These are phyloP conservation scores for Drosophila subpulchrella DNA, from an alignment of 1,140 invertebrate species.

Conservation along the genomic window DNA sequence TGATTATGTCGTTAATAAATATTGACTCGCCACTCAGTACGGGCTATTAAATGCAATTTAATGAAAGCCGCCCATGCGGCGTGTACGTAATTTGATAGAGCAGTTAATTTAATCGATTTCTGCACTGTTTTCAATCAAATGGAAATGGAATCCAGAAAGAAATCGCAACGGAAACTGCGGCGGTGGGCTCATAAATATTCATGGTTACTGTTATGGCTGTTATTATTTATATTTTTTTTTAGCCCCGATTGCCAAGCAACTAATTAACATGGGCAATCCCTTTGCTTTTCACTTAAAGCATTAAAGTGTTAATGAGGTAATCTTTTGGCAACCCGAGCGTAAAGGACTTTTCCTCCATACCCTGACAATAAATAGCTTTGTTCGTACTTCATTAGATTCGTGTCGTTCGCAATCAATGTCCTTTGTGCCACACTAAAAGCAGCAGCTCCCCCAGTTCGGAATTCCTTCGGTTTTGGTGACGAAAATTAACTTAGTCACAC, in stretches of 20 bases:
- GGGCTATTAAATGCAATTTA: slow-evolving; percentile 73
- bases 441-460: slow-evolving; percentile 1
- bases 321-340: slow-evolving; percentile 22
- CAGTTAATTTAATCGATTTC: slow-evolving; percentile 62
- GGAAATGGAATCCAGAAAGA: slow-evolving; percentile 42
- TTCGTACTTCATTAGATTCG: slow-evolving; percentile 55
- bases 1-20: slow-evolving; percentile 78
- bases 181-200: slow-evolving; percentile 59
- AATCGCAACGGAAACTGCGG: slow-evolving; percentile 7
- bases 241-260: slow-evolving; percentile 21
- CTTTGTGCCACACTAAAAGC: slow-evolving; percentile 60
- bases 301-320: slow-evolving; percentile 36
- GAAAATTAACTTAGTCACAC: slow-evolving; percentile 71
- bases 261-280: slow-evolving; percentile 55
- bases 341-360: neutral
- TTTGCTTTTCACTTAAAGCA: slow-evolving; percentile 34
- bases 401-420: slow-evolving; percentile 72
- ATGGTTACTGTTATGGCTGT: slow-evolving; percentile 38
- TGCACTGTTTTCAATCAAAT: slow-evolving; percentile 52
- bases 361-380: slow-evolving; percentile 52
- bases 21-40: slow-evolving; percentile 60
- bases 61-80: slow-evolving; percentile 50
- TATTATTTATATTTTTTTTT: slow-evolving; percentile 27
- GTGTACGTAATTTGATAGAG: slow-evolving; percentile 65
- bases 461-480: slow-evolving; percentile 4